Base-by-base conservation (phyloP, 2,888 invertebrate species). In the Conops quadrifasciatus region DNA sequence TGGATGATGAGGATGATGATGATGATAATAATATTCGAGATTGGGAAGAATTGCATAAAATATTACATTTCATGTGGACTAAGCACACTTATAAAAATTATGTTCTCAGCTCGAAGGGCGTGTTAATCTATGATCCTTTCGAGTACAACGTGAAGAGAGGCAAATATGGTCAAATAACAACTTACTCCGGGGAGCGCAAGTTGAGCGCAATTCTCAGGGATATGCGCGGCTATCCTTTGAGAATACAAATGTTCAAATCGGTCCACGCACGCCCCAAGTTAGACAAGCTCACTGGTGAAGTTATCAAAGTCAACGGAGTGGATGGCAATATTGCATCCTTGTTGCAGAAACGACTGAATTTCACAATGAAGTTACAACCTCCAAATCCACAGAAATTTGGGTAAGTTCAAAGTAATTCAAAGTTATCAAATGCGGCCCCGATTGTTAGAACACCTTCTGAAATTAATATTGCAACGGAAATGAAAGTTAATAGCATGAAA, bases 171-270 rank as follows among this genome's bases (percentile, higher is more conserved):
- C 76, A 77, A 16, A 71, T 84, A 13, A 67, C 79, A 11, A 63
- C 71, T 3, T 81, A 80, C 43, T 45, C n/a, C 2, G 79, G 77
- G 0, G 65, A 74, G 2, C 72, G 76, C 26, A 66, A 78, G 0
- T 47, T 83, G 60, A 73, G 75, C 30, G 72, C 47, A 1, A 66
- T 78, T 2, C 58, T 86, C 67, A 77, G 78, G 16, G 74, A 86
- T 45, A 80, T 86, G 80, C 80, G 79, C 16, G 83, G 83, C 2
- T 86, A 86, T 80, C 85, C 85, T 2, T 9, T 86, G 62, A 78
- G 81, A n/a, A 75, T 85, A 30, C 85, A 86, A 74, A 79, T 85
- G 45, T 86, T 86, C 69, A 78, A 75, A 72, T 85, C 86, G 0
- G 84, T 84, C 4, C 85, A 82, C 73, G 77, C 84, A 0, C 77